These are phyloP conservation scores for Calephelis nemesis DNA, from an alignment of 1,140 invertebrate genomes.

Conservation along the genomic window DNA sequence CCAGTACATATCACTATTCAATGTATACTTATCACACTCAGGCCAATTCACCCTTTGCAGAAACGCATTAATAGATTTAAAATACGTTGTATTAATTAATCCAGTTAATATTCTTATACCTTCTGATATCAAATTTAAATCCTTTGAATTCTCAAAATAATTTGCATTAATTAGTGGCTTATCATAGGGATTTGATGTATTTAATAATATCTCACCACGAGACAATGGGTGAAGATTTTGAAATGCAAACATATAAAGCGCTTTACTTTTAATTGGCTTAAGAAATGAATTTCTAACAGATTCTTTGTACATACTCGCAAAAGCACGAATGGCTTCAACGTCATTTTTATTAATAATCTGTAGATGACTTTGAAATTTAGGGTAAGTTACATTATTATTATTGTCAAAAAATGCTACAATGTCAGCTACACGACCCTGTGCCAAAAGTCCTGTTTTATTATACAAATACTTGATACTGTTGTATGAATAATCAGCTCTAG, in stretches of 20 bases:
- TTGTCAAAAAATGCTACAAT: background rate
- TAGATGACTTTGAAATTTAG: background rate
- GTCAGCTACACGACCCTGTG: background rate
- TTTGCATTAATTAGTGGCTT: conserved; percentile 89
- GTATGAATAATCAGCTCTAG: conserved; percentile 33
- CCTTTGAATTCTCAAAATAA: conserved; percentile 86
- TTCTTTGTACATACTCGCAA: background rate
- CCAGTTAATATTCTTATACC: conserved; percentile 67
- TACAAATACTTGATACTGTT: conserved; percentile 51
- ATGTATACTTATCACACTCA: conserved; percentile 61
- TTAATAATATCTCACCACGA: conserved; percentile 64
- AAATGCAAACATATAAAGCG: conserved; percentile 56
- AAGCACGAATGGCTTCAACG: too few relatives aligned
- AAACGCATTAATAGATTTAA: conserved; percentile 58
- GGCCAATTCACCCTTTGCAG: conserved; percentile 64
- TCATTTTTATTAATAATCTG: too few relatives aligned
- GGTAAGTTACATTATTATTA: background rate
- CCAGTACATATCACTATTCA: conserved; percentile 82
- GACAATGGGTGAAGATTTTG: conserved; percentile 78
- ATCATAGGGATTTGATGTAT: conserved; percentile 67
- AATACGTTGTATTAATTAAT: conserved; percentile 65
- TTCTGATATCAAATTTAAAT: conserved; percentile 82
- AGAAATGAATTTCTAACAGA: conserved; percentile 54
- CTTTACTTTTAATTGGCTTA: conserved; percentile 57
- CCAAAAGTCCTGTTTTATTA: conserved; percentile 43